Evolutionary conservation across 2,113 vertebrate genomes (phyloP), one percentile per base, ranked within the genome.

Genomic region (Eretmochelys imbricata): DNA sequence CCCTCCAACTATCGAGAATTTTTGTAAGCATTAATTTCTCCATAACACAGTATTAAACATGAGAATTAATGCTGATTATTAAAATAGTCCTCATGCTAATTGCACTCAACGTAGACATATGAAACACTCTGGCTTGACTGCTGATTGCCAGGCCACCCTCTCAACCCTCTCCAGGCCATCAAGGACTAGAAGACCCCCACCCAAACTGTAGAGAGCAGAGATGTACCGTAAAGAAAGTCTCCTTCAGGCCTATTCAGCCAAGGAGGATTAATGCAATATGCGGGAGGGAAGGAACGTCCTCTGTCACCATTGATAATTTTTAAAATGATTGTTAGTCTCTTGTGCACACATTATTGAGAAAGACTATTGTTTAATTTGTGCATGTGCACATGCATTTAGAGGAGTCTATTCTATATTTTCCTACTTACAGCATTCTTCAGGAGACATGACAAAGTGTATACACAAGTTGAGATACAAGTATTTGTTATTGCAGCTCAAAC

Each of bases 401-500:
- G 7, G 9, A 90, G 13, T 76, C 1, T 87, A 2, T 46, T 53
- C 29, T 11, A 2, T 2, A 79, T 53, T 31, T 84, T 38, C n/a
- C 25, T 24, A 51, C n/a, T 49, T 75, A 79, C n/a, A 2, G 35
- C 11, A 35, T 22, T 85, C 25, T 91, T 62, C 14, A 89, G 59
- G 89, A 9, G 80, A 76, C 1, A 8, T 81, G 14, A 57, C 53
- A 57, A 90, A 84, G 4, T 59, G 42, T 51, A 29, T 51, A 85
- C 59, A 82, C 7, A 82, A 49, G 69, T 38, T 27, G 6, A 80
- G 24, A 76, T 6, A 76, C 5, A 25, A 42, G 38, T 42, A 75
- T 19, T 88, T 87, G 27, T 10, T 78, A 91, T 14, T 48, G 86
- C 48, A 59, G 19, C 76, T 94, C 25, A 90, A 81, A 87, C 2